These are phyloP conservation scores for Drosophila limbata DNA, from an alignment of 2,888 invertebrate species.

Conservation along the genomic window DNA sequence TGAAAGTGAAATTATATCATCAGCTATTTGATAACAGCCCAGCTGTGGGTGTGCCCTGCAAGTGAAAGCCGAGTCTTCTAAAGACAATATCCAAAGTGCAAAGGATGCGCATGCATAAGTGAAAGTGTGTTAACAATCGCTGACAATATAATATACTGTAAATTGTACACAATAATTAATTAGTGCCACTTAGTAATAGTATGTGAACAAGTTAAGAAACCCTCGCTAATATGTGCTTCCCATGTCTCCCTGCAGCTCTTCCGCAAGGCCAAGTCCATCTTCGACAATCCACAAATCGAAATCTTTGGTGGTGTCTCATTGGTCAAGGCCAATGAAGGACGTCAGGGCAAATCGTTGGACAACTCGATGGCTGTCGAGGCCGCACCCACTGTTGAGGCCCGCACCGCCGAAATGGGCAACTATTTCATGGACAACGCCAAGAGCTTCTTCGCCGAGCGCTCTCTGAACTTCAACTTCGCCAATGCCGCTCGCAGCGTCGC, in stretches of 20 bases:
- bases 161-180: slow-evolving; percentile 26
- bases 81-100: slow-evolving; percentile 34
- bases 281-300: slow-evolving; percentile 87
- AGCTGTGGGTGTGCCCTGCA: slow-evolving; percentile 12
- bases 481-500: slow-evolving; percentile 86
- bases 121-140: slow-evolving; percentile 58
- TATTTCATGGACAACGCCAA: slow-evolving; percentile 87
- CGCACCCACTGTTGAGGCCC: slow-evolving; percentile 86
- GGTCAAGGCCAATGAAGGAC: slow-evolving; percentile 83
- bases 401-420: slow-evolving; percentile 87
- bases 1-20: slow-evolving; percentile 67
- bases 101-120: slow-evolving; percentile 53
- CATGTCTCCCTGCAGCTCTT: slow-evolving; percentile 85
- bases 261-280: slow-evolving; percentile 87
- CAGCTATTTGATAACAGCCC: slow-evolving; percentile 35
- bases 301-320: slow-evolving; percentile 87
- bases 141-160: slow-evolving; percentile 27
- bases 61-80: slow-evolving; percentile 63
- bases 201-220: slow-evolving; percentile 37
- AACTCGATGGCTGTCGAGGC: slow-evolving; percentile 86
- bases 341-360: slow-evolving; percentile 85
- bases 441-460: slow-evolving; percentile 87
- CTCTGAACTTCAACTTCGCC: slow-evolving; percentile 86
- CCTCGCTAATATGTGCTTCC: slow-evolving; percentile 48
- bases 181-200: slow-evolving; percentile 23